Evolutionary conservation across 2,797 vertebrate genomes (phyloP).

Genomic region (Rhabdophis nuchalis): DNA sequence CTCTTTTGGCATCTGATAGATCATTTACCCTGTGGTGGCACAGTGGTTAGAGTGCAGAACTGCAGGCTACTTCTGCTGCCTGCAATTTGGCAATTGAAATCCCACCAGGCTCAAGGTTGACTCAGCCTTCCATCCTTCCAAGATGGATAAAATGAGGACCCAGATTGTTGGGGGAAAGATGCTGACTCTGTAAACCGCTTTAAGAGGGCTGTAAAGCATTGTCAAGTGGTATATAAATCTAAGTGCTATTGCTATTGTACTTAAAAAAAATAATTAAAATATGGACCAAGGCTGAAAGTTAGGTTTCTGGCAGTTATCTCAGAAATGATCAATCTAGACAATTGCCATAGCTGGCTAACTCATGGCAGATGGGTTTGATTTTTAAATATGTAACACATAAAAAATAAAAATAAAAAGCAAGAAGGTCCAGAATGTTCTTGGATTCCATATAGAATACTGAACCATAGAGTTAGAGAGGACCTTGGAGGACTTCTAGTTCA

Average conservation of each 20-base stretch:
- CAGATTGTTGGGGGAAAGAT: too few species aligned
- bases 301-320: background rate
- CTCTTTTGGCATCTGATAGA: background rate
- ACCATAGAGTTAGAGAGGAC: background rate
- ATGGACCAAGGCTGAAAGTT: background rate
- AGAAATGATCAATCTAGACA: background rate
- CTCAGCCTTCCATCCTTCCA: too few species aligned
- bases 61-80: too few species aligned
- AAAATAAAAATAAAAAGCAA: background rate
- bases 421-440: background rate
- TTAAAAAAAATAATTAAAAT: background rate
- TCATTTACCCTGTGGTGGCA: background rate
- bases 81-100: too few species aligned
- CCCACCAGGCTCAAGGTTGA: too few species aligned
- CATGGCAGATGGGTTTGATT: background rate
- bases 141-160: too few species aligned
- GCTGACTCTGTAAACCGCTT: too few species aligned
- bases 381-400: background rate
- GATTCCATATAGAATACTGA: background rate
- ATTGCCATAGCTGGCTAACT: background rate
- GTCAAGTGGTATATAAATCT: too few species aligned
- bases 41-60: too few species aligned
- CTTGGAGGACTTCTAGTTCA: background rate
- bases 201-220: too few species aligned
- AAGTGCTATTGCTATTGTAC: too few species aligned